Percentiles rank a stretch among this genome's conserved stretches.
These are phyloP conservation scores for Limanda limanda DNA, from an alignment of 2,113 vertebrate genomes.

Conservation along the genomic window DNA sequence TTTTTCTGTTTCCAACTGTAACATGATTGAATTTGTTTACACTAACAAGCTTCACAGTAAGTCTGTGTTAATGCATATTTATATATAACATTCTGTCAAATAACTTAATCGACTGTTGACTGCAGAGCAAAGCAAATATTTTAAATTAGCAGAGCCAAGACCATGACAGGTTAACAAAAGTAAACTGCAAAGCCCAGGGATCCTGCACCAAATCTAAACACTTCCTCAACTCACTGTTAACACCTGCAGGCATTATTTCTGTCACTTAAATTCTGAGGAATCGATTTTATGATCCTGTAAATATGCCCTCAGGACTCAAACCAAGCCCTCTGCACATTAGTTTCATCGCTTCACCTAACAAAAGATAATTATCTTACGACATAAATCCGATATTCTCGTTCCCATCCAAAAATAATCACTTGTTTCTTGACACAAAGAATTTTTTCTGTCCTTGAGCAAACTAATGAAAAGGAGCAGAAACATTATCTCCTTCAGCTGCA, in stretches of 20 bases:
- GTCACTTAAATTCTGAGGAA: constrained; percentile 41
- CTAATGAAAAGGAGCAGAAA: neutral
- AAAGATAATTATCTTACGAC: constrained; percentile 33
- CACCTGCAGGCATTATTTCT: constrained; percentile 31
- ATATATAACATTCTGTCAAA: neutral
- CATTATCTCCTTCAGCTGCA: neutral
- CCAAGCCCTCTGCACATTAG: constrained; percentile 18
- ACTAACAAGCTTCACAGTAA: neutral
- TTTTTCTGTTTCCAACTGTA: neutral
- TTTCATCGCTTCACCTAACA: constrained; percentile 21
- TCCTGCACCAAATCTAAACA: neutral
- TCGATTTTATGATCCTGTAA: constrained; percentile 49
- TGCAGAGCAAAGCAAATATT: constrained; percentile 16
- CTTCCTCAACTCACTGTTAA: constrained; percentile 26
- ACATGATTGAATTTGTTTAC: neutral
- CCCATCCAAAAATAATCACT: constrained; percentile 22
- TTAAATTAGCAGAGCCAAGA: neutral
- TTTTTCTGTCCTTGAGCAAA: neutral
- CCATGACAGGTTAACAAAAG: constrained; percentile 8
- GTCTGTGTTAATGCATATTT: neutral
- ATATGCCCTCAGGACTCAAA: constrained; percentile 19
- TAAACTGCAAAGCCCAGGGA: constrained; percentile 11
- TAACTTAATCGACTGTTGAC: constrained; percentile 20
- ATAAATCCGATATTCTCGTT: constrained; percentile 21
- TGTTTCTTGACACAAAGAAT: neutral